These are phyloP conservation scores for Gallinago undulata DNA, from an alignment of 2,113 vertebrate genomes.

Conservation along the genomic window DNA sequence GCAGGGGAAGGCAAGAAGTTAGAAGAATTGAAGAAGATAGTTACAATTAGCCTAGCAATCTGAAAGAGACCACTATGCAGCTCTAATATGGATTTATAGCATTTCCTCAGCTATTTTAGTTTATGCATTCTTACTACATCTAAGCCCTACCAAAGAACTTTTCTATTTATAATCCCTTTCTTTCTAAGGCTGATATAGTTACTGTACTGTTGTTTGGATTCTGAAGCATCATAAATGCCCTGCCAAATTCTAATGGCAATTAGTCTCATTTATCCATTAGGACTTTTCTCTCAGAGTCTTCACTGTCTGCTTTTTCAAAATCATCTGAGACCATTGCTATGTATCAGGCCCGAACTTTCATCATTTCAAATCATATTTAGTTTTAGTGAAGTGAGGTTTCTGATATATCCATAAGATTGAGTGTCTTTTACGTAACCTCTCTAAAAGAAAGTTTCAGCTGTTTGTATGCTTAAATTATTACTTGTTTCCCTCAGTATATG, in stretches of 20 bases:
- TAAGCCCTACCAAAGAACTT: neutral
- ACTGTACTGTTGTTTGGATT: neutral
- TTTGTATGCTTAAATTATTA: neutral
- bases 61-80: neutral
- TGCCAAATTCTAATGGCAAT: neutral
- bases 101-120: neutral
- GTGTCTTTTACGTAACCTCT: neutral
- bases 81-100: neutral
- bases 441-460: neutral
- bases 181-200: neutral
- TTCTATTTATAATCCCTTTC: neutral
- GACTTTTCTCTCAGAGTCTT: neutral
- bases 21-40: neutral
- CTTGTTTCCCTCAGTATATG: neutral
- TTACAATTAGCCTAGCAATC: neutral
- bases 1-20: neutral
- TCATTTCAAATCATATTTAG: neutral
- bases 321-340: neutral
- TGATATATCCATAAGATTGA: neutral
- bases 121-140: neutral
- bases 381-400: neutral
- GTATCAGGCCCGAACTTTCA: neutral
- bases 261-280: neutral
- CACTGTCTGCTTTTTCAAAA: neutral
- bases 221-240: neutral